Evolutionary conservation across 2,113 vertebrate genomes (phyloP).

Genomic region (Prunella fulvescens): DNA sequence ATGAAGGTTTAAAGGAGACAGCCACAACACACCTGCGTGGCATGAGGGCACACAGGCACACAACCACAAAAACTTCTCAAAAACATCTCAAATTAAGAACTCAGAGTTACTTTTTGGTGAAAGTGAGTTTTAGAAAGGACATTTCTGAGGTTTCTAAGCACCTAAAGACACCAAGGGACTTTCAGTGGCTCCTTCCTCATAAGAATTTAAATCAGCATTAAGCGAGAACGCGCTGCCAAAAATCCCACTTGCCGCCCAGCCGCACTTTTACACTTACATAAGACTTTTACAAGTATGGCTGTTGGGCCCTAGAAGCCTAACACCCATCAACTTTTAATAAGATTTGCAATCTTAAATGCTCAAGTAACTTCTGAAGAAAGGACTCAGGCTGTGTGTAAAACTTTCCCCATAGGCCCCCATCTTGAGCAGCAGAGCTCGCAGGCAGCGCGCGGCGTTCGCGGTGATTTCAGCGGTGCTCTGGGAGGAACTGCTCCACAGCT

Average conservation of each 20-base stretch:
- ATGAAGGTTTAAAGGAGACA: background rate
- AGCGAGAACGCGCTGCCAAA: background rate
- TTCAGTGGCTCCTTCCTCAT: background rate
- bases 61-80: background rate
- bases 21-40: rapidly evolving
- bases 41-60: background rate
- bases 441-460: background rate
- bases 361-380: background rate
- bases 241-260: background rate
- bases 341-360: constrained; percentile 8
- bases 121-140: background rate
- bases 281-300: background rate
- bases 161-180: background rate
- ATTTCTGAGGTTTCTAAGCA: background rate
- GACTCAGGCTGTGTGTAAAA: background rate
- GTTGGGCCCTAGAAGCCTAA: background rate
- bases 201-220: background rate
- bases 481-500: background rate
- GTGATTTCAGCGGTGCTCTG: background rate
- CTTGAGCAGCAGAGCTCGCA: background rate
- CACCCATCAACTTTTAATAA: background rate
- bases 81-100: background rate
- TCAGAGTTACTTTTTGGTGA: background rate
- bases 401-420: background rate
- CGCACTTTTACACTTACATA: background rate